Conservation (phyloP, 2,888 invertebrate genomes). For the Mesorhabditis spiculigera region DNA sequence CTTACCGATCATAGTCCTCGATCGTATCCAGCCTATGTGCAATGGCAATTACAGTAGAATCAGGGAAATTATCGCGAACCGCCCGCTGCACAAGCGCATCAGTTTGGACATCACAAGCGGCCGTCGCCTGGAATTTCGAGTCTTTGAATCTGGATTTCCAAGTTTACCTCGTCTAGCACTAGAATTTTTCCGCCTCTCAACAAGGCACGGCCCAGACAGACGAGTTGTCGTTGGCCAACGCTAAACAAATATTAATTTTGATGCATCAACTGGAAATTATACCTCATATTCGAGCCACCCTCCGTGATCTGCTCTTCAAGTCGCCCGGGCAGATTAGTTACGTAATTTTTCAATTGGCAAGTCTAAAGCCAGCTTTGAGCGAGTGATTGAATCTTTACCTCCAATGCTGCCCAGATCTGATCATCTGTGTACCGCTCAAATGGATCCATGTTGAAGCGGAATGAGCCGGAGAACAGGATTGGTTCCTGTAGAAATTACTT, state of each 20-base stretch:
- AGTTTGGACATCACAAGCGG: slow-evolving; percentile 60
- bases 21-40: slow-evolving; percentile 90
- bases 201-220: slow-evolving; percentile 63
- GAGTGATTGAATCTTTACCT: slow-evolving; percentile 63
- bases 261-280: not conserved
- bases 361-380: too few relatives aligned
- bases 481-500: slow-evolving; percentile 63
- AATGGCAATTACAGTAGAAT: slow-evolving; percentile 65
- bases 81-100: slow-evolving; percentile 64
- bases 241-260: slow-evolving; percentile 51
- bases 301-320: slow-evolving; percentile 79
- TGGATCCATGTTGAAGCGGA: slow-evolving; percentile 89
- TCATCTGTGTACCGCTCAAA: slow-evolving; percentile 75
- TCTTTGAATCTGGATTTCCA: slow-evolving; percentile 6
- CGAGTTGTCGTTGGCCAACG: slow-evolving; percentile 63
- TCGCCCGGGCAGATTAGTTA: slow-evolving; percentile 71
- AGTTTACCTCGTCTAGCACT: slow-evolving; percentile 67
- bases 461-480: slow-evolving; percentile 68
- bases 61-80: slow-evolving; percentile 73
- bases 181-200: slow-evolving; percentile 58
- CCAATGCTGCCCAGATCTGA: slow-evolving; percentile 80
- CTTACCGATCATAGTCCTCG: slow-evolving; percentile 74
- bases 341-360: slow-evolving; percentile 82
- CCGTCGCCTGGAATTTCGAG: slow-evolving; percentile 60
- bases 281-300: slow-evolving; percentile 79